Percentiles rank a stretch among this genome's conserved stretches.
Conservation (phyloP, 1,140 invertebrate species). For the Tetranychus urticae region DNA sequence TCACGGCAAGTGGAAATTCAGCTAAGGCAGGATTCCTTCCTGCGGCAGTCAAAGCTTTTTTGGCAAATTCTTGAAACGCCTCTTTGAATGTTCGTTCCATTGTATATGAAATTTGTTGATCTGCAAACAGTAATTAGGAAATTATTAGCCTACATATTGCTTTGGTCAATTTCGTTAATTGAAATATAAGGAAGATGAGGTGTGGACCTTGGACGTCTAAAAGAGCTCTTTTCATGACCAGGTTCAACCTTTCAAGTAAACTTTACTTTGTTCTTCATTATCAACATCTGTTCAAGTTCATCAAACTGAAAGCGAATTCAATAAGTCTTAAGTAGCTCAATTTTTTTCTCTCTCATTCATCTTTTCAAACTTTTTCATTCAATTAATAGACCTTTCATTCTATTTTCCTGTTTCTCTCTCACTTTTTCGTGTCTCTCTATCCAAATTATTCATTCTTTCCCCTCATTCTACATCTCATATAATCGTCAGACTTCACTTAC, state of each 20-base stretch:
- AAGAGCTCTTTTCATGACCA: too few species aligned
- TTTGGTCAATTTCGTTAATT: not conserved
- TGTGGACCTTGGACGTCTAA: too few species aligned
- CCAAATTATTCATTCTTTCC: not conserved
- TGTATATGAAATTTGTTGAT: slow-evolving; percentile 66
- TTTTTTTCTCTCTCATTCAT: too few species aligned
- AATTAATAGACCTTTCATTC: not conserved
- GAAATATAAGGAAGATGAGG: too few species aligned
- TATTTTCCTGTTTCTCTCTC: too few species aligned
- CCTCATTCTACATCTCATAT: not conserved
- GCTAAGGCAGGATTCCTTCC: slow-evolving; percentile 43
- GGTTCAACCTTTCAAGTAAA: too few species aligned
- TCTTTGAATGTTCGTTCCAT: slow-evolving; percentile 42
- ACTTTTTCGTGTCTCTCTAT: too few species aligned
- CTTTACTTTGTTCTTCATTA: not conserved
- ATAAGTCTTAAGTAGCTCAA: not conserved
- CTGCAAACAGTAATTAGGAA: slow-evolving; percentile 28
- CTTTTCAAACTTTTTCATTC: not conserved
- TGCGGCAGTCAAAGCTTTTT: slow-evolving; percentile 38
- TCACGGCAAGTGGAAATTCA: slow-evolving; percentile 31
- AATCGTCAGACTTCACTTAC: slow-evolving; percentile 31
- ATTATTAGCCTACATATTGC: not conserved
- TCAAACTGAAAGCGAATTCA: not conserved
- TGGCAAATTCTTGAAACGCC: slow-evolving; percentile 49
- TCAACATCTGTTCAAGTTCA: not conserved